phyloP scores from a whole-genome alignment of 1,140 invertebrate species.

The Melipona quadrifasciata region DNA sequence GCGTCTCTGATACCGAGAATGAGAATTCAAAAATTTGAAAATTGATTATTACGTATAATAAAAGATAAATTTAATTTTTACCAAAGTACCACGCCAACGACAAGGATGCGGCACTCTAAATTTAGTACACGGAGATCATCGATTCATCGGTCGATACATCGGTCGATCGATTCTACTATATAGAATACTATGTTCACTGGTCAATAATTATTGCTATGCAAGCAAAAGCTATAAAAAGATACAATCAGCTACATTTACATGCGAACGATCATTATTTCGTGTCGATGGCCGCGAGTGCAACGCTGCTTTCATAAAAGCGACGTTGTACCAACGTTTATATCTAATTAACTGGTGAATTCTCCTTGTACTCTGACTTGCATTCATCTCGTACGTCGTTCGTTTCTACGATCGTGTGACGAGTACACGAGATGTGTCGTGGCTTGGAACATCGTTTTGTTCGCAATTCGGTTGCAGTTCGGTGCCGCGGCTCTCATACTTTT shows the following conservation, averaged over 20 bases:
- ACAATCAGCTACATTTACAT: constrained; percentile 49
- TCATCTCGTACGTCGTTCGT: constrained; percentile 17
- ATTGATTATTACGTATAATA: too few relatives aligned
- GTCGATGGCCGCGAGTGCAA: not conserved
- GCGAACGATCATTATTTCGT: constrained; percentile 18
- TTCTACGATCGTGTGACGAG: constrained; percentile 30
- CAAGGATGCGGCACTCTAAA: constrained; percentile 1
- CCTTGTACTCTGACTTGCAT: constrained; percentile 21
- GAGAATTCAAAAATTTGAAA: not conserved
- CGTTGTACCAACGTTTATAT: not conserved
- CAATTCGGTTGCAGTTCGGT: not conserved
- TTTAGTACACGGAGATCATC: constrained; percentile 54
- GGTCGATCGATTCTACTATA: not conserved
- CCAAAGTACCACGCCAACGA: constrained; percentile 3
- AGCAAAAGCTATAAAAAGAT: constrained; percentile 55
- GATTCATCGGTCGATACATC: constrained; percentile 38
- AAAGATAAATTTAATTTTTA: not conserved
- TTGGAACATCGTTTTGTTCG: constrained; percentile 20
- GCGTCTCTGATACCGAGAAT: too few relatives aligned
- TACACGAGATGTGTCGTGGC: constrained; percentile 25
- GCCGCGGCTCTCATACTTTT: constrained; percentile 24
- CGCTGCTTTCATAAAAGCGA: constrained; percentile 1
- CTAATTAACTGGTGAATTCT: constrained; percentile 7
- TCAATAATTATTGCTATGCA: constrained; percentile 60
- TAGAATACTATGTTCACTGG: constrained; percentile 40